Evolutionary conservation across 2,113 vertebrate species (phyloP).

Genomic region (Ophthalmolycus amberensis): DNA sequence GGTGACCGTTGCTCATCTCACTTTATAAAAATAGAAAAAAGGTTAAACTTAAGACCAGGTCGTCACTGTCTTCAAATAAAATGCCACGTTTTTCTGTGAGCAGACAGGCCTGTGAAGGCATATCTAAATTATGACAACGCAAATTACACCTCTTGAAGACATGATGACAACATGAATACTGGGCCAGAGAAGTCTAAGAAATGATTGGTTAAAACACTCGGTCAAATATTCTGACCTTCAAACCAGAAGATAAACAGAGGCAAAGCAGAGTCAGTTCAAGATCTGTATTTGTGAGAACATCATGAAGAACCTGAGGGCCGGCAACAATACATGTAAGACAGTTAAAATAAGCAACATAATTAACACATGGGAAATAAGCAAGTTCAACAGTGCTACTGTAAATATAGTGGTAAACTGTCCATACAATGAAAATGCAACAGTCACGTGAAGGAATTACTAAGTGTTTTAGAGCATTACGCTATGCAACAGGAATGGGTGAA

Average conservation of each 20-base stretch:
- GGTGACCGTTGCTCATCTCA: background rate
- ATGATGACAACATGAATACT: background rate
- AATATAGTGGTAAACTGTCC: background rate
- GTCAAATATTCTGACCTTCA: background rate
- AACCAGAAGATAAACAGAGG: background rate
- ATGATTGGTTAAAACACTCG: background rate
- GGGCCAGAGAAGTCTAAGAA: background rate
- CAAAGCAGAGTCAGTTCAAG: conserved; percentile 1
- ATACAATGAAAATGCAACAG: background rate
- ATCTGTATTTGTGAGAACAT: conserved; percentile 43
- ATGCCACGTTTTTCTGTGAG: background rate
- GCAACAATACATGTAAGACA: background rate
- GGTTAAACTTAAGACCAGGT: background rate
- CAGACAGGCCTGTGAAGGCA: background rate
- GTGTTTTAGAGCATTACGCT: background rate
- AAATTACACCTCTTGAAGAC: background rate
- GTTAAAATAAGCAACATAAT: background rate
- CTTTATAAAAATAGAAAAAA: background rate
- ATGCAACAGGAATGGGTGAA: conserved; percentile 15
- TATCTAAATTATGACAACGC: background rate
- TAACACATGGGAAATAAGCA: background rate
- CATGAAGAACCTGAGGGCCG: conserved; percentile 15
- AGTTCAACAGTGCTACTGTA: background rate
- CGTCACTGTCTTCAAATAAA: background rate
- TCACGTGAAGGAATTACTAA: conserved; percentile 2